phyloP scores from a whole-genome alignment of 2,888 invertebrate species.

The Macrosiphum euphorbiae region DNA sequence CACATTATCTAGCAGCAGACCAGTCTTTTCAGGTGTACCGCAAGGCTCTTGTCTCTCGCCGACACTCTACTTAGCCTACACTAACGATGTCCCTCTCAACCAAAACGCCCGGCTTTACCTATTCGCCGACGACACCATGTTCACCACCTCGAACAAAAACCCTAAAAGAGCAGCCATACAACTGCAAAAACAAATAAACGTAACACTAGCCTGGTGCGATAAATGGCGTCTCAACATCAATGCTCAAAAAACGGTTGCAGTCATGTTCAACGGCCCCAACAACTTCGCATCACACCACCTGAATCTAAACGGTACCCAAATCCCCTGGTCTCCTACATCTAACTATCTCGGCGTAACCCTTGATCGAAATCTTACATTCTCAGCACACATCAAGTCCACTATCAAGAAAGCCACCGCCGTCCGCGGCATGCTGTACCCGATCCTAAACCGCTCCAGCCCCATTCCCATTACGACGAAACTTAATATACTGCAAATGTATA shows the following conservation, averaged over 20 bases:
- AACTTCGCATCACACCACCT: neutral
- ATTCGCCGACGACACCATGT: conserved; percentile 53
- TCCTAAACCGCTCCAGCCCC: neutral
- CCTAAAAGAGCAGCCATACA: neutral
- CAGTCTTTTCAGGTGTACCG: conserved; percentile 3
- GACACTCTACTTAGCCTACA: neutral
- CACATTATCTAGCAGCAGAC: neutral
- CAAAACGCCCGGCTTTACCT: neutral
- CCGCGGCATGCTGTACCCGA: conserved; percentile 6
- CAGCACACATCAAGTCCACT: neutral
- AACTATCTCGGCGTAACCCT: neutral
- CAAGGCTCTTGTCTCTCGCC: conserved; percentile 38
- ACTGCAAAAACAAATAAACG: neutral
- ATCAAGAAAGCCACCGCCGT: neutral
- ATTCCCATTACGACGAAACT: neutral
- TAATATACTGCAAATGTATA: neutral
- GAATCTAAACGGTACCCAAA: neutral
- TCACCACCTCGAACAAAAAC: neutral
- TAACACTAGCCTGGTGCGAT: neutral
- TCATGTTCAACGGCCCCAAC: neutral
- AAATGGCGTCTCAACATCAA: neutral
- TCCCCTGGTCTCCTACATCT: neutral
- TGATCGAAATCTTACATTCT: neutral
- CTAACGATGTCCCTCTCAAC: neutral
- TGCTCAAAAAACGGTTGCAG: neutral